phyloP scores from a whole-genome alignment of 2,888 invertebrate genomes.

The Eupithecia abbreviata region DNA sequence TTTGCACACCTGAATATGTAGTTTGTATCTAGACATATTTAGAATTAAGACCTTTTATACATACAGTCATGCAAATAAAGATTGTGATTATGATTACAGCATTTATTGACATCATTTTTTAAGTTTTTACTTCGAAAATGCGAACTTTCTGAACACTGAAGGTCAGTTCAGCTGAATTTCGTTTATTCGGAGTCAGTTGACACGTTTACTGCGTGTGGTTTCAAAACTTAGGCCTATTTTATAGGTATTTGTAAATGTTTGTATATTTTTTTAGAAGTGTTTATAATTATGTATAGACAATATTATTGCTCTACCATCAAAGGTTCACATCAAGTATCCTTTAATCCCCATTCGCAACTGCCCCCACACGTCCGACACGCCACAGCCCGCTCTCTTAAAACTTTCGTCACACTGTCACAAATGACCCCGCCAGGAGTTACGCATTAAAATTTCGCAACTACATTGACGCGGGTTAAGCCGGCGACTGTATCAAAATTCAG shows the following conservation, averaged over 20 bases:
- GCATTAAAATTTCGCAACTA: constrained; percentile 28
- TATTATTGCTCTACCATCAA: background rate
- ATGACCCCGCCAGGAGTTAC: constrained; percentile 19
- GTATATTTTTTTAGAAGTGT: background rate
- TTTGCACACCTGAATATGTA: too few relatives aligned
- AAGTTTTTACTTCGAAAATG: too few relatives aligned
- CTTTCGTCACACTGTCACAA: constrained; percentile 27
- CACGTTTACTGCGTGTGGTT: background rate
- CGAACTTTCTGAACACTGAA: background rate
- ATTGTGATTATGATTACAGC: background rate
- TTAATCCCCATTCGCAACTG: background rate
- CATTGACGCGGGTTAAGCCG: constrained; percentile 25
- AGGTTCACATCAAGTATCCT: constrained; percentile 1
- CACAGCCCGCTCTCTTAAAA: background rate
- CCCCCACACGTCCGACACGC: background rate
- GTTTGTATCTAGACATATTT: too few relatives aligned
- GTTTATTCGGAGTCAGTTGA: background rate
- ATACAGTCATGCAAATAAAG: too few relatives aligned
- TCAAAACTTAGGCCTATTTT: background rate
- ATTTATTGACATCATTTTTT: too few relatives aligned
- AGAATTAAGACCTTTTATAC: too few relatives aligned
- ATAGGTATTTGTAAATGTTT: background rate
- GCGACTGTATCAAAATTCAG: constrained; percentile 21
- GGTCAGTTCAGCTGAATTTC: background rate
- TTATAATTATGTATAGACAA: background rate